Percentiles rank a stretch among this genome's conserved stretches.
Evolutionary conservation across 2,888 invertebrate species (phyloP).

Genomic region (Polydrusus pterygomalis): DNA sequence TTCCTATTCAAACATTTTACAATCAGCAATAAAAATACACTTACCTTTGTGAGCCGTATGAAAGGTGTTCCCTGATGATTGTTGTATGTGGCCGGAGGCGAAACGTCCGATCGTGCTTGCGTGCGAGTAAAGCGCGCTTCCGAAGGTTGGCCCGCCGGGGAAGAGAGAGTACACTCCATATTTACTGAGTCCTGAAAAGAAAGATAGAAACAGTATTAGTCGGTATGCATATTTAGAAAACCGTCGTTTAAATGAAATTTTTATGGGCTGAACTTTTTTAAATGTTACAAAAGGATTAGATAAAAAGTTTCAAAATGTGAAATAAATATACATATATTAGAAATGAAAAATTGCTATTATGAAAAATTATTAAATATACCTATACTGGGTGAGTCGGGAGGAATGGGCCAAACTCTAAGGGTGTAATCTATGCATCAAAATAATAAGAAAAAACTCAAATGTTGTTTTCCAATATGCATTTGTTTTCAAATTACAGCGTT

Average conservation of each 20-base stretch:
- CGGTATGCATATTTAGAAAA: neutral
- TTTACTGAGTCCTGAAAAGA: conserved; percentile 77
- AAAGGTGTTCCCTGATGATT: conserved; percentile 69
- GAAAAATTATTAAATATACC: no score
- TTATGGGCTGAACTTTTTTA: neutral
- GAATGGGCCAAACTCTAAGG: no score
- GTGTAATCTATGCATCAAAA: no score
- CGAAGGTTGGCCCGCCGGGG: conserved; percentile 73
- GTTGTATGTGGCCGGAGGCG: conserved; percentile 68
- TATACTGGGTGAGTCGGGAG: no score
- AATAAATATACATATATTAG: no score
- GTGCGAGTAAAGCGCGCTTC: conserved; percentile 71
- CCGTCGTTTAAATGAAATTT: neutral
- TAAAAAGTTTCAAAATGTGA: no score
- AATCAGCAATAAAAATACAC: conserved; percentile 24
- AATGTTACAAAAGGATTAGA: no score
- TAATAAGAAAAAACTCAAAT: no score
- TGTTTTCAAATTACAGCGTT: no score
- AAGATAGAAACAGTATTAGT: conserved; percentile 8
- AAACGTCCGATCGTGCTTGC: conserved; percentile 70
- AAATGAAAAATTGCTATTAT: no score
- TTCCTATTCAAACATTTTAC: no score
- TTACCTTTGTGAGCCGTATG: conserved; percentile 72
- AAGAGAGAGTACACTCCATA: conserved; percentile 84
- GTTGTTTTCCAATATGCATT: no score